These are phyloP conservation scores for Microtus ochrogaster DNA, from an alignment of 2,113 vertebrate species.

Conservation along the genomic window DNA sequence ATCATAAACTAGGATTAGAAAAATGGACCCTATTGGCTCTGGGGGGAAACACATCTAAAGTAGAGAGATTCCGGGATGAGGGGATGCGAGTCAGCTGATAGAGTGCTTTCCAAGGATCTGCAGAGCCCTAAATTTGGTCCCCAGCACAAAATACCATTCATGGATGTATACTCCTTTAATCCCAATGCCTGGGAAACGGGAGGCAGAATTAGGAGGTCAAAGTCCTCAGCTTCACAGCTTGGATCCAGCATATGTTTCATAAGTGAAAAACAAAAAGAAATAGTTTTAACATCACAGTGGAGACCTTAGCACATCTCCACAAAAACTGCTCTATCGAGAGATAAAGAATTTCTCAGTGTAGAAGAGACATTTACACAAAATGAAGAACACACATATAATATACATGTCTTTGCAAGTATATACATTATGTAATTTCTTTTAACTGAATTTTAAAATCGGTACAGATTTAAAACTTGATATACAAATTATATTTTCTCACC, in stretches of 20 bases:
- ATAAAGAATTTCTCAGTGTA: conserved; percentile 30
- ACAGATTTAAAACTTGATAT: background rate
- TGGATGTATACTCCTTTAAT: background rate
- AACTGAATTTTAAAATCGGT: background rate
- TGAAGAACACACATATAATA: background rate
- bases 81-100: background rate
- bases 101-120: background rate
- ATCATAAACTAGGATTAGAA: conserved; percentile 9
- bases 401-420: background rate
- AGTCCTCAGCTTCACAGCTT: background rate
- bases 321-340: background rate
- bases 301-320: background rate
- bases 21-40: background rate
- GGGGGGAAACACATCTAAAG: conserved; percentile 18
- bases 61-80: background rate
- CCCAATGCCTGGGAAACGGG: background rate
- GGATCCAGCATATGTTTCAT: background rate
- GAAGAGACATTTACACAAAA: background rate
- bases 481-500: conserved; percentile 25
- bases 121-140: too few species aligned
- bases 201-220: background rate
- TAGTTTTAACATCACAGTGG: background rate
- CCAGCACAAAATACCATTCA: background rate
- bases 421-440: conserved; percentile 7
- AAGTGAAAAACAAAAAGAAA: background rate